These are phyloP conservation scores for Argyra leucocephala DNA, from an alignment of 2,888 invertebrate genomes.

Conservation along the genomic window DNA sequence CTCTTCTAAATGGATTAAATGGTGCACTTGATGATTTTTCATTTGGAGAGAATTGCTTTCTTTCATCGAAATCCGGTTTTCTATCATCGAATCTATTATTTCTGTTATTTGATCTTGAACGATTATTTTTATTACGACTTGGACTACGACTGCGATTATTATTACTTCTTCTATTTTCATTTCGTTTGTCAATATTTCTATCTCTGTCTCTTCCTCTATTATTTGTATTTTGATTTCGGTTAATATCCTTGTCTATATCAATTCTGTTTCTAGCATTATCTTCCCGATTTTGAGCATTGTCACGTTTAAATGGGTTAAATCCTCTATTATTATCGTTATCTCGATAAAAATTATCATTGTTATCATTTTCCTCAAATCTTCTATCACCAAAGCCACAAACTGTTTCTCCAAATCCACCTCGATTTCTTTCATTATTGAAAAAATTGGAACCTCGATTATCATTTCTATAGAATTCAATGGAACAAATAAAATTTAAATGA, in stretches of 20 bases:
- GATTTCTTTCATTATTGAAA: conserved; percentile 18
- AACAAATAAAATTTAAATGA: neutral
- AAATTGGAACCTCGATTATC: conserved; percentile 17
- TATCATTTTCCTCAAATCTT: conserved; percentile 18
- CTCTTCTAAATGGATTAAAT: conserved; percentile 1
- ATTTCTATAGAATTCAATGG: conserved; percentile 11
- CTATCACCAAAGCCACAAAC: conserved; percentile 25
- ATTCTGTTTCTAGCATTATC: conserved; percentile 15
- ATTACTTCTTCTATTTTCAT: neutral
- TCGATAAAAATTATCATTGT: conserved; percentile 17
- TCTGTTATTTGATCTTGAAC: neutral
- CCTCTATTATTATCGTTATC: conserved; percentile 16
- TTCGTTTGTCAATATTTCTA: neutral
- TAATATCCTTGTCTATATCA: conserved; percentile 9
- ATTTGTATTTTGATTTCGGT: conserved; percentile 14
- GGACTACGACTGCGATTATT: conserved; percentile 14
- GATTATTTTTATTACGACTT: neutral
- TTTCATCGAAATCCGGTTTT: no score
- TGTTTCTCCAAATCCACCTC: no score
- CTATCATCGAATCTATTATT: conserved; percentile 1
- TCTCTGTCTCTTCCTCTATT: conserved; percentile 6
- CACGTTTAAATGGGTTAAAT: neutral
- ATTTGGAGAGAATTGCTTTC: neutral
- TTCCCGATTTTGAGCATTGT: conserved; percentile 1
- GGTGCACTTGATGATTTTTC: neutral